phyloP scores from a whole-genome alignment of 2,113 vertebrate species.

The Coracopsis vasa region DNA sequence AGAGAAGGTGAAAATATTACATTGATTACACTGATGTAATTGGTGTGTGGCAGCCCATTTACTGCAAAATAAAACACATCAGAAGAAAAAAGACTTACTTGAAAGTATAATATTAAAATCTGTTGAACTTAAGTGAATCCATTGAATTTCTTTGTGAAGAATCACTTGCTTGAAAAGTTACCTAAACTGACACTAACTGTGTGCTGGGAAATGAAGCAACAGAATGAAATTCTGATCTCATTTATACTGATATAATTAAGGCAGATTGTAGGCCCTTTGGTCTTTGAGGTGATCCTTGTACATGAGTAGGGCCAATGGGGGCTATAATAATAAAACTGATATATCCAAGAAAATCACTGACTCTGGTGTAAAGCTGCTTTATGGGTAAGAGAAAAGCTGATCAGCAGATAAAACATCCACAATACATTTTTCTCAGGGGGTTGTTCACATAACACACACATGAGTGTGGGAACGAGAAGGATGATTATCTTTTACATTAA shows the following conservation, averaged over 20 bases:
- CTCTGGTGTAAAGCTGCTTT: neutral
- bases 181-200: conserved; percentile 1
- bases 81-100: neutral
- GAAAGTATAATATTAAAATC: neutral
- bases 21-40: neutral
- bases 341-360: neutral
- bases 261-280: neutral
- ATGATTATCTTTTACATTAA: conserved; percentile 10
- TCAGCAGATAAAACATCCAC: conserved; percentile 9
- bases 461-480: neutral
- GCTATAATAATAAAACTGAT: conserved; percentile 1
- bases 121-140: conserved; percentile 2
- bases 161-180: conserved; percentile 21
- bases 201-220: conserved; percentile 11
- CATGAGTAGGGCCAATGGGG: neutral
- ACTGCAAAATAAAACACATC: neutral
- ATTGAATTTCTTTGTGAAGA: neutral
- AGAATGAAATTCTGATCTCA: conserved; percentile 14
- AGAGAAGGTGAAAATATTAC: neutral
- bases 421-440: conserved; percentile 6
- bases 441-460: neutral
- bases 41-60: neutral
- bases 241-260: conserved; percentile 33
- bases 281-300: neutral
- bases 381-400: neutral